Percentiles rank a stretch among this genome's conserved stretches.
phyloP scores from a whole-genome alignment of 2,797 vertebrate species.

The Muscicapa striata region DNA sequence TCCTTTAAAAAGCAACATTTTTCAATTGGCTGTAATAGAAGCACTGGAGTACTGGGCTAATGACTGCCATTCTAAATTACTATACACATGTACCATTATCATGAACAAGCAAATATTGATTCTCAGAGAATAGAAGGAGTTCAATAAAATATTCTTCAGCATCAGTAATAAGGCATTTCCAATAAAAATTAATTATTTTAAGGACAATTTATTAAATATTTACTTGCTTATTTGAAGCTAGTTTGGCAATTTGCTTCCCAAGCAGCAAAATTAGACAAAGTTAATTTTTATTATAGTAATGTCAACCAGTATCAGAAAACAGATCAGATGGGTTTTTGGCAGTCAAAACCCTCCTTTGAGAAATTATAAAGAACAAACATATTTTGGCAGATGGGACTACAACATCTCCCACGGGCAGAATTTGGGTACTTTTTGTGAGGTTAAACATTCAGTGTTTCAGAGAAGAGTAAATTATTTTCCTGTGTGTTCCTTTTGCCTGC shows the following conservation, averaged over 20 bases:
- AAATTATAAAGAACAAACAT: constrained; percentile 4
- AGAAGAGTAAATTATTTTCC: not conserved
- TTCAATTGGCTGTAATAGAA: not conserved
- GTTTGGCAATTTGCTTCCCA: not conserved
- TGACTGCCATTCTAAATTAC: not conserved
- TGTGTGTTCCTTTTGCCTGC: constrained; percentile 30
- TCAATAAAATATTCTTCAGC: not conserved
- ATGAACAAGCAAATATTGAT: not conserved
- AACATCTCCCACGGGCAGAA: not conserved
- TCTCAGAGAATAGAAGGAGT: not conserved
- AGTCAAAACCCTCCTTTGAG: not conserved
- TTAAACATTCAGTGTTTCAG: not conserved
- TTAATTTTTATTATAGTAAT: not conserved
- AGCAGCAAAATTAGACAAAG: not conserved
- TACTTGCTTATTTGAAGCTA: not conserved
- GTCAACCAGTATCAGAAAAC: not conserved
- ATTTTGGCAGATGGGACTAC: constrained; percentile 18
- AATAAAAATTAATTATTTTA: not conserved
- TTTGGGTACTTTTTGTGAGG: not conserved
- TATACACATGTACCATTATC: not conserved
- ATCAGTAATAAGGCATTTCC: not conserved
- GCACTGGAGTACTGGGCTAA: not conserved
- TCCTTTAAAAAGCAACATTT: not conserved
- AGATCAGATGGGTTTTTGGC: not conserved
- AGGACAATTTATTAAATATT: not conserved